These are phyloP conservation scores for Nemopilema nomurai DNA, from an alignment of 30 jellyfish, hydroid and myxozoan genomes.

Conservation along the genomic window DNA sequence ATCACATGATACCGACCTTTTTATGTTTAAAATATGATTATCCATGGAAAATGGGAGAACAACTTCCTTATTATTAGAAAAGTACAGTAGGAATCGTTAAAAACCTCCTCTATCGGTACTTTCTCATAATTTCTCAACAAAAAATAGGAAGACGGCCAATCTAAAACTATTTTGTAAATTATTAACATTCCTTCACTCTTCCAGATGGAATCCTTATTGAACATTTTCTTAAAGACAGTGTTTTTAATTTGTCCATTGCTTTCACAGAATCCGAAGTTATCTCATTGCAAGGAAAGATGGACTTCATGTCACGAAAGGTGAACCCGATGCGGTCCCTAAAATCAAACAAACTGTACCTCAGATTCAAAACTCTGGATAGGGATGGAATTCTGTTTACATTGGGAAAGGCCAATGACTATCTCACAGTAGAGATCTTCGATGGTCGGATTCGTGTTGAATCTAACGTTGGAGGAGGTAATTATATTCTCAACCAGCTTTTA, in stretches of 20 bases:
- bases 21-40: too few species aligned
- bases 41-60: too few species aligned
- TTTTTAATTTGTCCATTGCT: background rate
- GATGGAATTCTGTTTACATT: conserved; percentile 54
- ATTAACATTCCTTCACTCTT: too few species aligned
- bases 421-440: conserved; percentile 30
- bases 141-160: too few species aligned
- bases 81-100: too few species aligned
- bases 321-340: conserved; percentile 12
- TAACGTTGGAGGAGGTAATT: conserved; percentile 65
- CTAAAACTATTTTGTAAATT: too few species aligned
- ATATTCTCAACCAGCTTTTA: background rate
- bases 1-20: too few species aligned
- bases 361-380: conserved; percentile 44
- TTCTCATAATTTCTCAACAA: too few species aligned
- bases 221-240: too few species aligned
- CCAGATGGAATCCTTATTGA: too few species aligned
- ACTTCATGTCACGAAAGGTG: conserved; percentile 28
- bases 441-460: conserved; percentile 50
- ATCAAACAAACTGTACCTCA: conserved; percentile 42
- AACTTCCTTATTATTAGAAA: too few species aligned
- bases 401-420: conserved; percentile 46
- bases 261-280: conserved; percentile 41
- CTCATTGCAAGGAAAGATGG: conserved; percentile 51
- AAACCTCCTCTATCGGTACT: too few species aligned